Base-by-base conservation (phyloP, 2,113 vertebrate species). In the Cepphus grylle region DNA sequence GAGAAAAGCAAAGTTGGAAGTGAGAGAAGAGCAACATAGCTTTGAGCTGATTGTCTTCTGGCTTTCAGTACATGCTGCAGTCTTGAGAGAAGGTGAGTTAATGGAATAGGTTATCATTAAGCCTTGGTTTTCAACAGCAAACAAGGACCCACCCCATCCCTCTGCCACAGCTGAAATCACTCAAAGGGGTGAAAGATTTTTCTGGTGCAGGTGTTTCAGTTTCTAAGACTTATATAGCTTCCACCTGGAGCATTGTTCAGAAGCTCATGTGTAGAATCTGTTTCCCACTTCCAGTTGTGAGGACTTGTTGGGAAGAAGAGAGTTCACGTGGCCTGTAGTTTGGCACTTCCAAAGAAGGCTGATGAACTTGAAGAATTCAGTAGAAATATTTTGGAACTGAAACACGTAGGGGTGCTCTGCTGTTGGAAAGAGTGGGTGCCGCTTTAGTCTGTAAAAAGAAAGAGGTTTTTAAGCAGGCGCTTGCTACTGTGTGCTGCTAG, bases 271-370 rank as follows among this genome's bases (percentile, higher is more conserved):
- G 4, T 45, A 14, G 74, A 40, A 5, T 30, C 4, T 1, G 5
- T 38, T 8, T 63, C 5, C 4, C 0, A 1, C 2, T 85, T 79
- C 15, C 0, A 19, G 8, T 9, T 79, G 43, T 6, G 66, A 47
- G 18, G 40, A 34, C 2, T 38, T 76, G 6, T 9, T 56, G 30
- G 9, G 32, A 40, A 34, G 70, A 29, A 15, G 27, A 36, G 50
- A 12, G 23, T n/a, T 52, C 1, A 3, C 6, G 61, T 83, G 22
- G 4, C 6, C 10, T 87, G 27, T 32, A 47, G n/a, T 66, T 61
- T 2, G 9, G 11, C 0, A 5, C n/a, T 63, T 86, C 15, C 5
- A 55, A 76, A 15, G 8, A 40, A 42, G 25, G 53, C 42, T 67
- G 23, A 34, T 18, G 50, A 66, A 42, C 27, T 29, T 40, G 45